A percentile compares a stretch with the other conserved stretches of the same genome.
Conservation (phyloP, 2,888 invertebrate species). For the Chymomyza caudatula region DNA sequence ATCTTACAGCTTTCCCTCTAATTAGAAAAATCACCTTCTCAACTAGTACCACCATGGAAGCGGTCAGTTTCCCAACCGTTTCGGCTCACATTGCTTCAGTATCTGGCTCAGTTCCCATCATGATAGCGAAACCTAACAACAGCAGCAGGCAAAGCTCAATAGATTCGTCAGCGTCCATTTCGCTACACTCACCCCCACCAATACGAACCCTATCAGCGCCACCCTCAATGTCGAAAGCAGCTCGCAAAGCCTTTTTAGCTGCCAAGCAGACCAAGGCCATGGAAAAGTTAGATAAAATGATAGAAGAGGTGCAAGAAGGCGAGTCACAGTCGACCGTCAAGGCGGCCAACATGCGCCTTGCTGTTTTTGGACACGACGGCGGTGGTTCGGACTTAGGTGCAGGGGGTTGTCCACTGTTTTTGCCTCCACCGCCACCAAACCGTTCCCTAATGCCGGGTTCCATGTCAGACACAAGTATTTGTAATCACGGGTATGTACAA, state of each 20-base stretch:
- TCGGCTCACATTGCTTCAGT: conserved; percentile 1
- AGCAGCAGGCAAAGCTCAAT: conserved; percentile 52
- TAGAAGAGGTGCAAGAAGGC: conserved; percentile 77
- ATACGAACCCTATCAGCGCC: conserved; percentile 66
- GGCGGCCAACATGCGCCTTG: conserved; percentile 62
- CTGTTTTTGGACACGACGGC: conserved; percentile 55
- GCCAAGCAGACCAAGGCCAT: conserved; percentile 77
- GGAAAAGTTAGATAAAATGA: conserved; percentile 78
- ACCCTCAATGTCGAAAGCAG: conserved; percentile 72
- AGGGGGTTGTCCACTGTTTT: conserved; percentile 69
- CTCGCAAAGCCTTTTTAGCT: conserved; percentile 74
- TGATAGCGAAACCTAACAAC: conserved; percentile 32
- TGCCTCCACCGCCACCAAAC: conserved; percentile 62
- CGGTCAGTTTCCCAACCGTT: conserved; percentile 15
- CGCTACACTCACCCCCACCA: conserved; percentile 65
- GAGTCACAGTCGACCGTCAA: conserved; percentile 72
- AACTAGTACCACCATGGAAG: conserved; percentile 57
- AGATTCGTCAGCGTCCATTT: conserved; percentile 65
- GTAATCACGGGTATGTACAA: conserved; percentile 72
- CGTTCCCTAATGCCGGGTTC: conserved; percentile 71
- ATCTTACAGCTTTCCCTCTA: neutral
- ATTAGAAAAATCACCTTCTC: conserved; percentile 73
- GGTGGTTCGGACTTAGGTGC: conserved; percentile 40
- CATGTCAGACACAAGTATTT: conserved; percentile 75
- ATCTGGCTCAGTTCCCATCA: neutral